Evolutionary conservation across 2,888 invertebrate species (phyloP).

Genomic region (Seira ritae): DNA sequence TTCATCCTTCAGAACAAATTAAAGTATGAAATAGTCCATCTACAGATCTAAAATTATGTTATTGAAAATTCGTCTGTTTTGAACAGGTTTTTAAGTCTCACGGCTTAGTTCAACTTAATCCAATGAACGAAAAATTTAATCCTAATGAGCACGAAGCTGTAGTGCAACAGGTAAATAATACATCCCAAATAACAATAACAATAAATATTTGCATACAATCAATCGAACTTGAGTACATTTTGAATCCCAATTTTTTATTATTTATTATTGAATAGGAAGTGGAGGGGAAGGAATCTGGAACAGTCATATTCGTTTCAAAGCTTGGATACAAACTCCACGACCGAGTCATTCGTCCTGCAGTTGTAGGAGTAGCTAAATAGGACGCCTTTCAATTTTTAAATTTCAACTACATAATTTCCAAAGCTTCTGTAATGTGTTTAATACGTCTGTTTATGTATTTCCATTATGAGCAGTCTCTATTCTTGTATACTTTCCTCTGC

Average conservation of each 20-base stretch:
- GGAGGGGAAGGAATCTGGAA: conserved; percentile 87
- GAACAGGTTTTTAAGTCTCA: conserved; percentile 91
- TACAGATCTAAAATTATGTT: neutral
- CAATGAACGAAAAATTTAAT: conserved; percentile 95
- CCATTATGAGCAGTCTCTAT: no score
- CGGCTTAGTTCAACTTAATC: conserved; percentile 91
- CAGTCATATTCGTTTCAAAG: conserved; percentile 94
- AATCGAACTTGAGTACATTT: neutral
- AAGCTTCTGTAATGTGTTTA: no score
- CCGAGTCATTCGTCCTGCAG: conserved; percentile 94
- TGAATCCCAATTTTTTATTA: neutral
- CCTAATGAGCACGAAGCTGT: conserved; percentile 97
- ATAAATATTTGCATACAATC: neutral
- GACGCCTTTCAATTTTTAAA: neutral
- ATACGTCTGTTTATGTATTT: no score
- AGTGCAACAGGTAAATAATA: conserved; percentile 86
- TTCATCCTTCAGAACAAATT: neutral
- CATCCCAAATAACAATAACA: conserved; percentile 3
- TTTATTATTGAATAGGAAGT: conserved; percentile 79
- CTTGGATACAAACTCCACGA: conserved; percentile 96
- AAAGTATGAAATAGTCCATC: no score
- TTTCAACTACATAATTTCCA: no score
- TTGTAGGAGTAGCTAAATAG: conserved; percentile 94
- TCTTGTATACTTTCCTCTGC: no score
- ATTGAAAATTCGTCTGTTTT: neutral